These are phyloP conservation scores for Hipparchia semele DNA, from an alignment of 2,888 invertebrate species.

Conservation along the genomic window DNA sequence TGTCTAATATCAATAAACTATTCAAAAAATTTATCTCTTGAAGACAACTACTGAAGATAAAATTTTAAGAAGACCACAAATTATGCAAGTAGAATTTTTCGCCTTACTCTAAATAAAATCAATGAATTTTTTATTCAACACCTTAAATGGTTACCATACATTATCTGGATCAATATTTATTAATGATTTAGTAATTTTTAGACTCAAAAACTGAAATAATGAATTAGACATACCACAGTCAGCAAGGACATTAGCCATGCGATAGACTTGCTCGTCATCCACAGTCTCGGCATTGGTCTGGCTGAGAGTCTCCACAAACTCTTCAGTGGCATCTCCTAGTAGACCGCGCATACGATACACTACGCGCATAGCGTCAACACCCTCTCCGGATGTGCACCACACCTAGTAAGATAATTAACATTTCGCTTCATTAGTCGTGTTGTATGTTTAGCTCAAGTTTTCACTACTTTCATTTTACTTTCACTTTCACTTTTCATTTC, in stretches of 20 bases:
- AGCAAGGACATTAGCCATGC: constrained; percentile 78
- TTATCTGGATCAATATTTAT: no score
- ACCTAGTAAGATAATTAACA: constrained; percentile 65
- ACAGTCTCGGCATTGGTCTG: constrained; percentile 92
- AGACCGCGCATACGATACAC: constrained; percentile 99
- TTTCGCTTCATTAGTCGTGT: no score
- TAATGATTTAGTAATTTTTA: not conserved
- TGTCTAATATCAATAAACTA: not conserved
- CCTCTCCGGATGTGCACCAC: constrained; percentile 94
- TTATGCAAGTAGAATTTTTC: no score
- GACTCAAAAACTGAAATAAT: not conserved
- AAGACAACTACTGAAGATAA: not conserved
- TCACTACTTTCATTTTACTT: not conserved
- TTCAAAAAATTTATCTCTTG: not conserved
- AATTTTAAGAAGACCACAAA: not conserved
- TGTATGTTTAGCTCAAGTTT: not conserved
- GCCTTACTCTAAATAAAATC: no score
- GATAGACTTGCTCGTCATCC: constrained; percentile 96
- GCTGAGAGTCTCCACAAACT: constrained; percentile 97
- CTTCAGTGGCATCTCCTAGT: constrained; percentile 99
- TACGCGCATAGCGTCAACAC: constrained; percentile 98
- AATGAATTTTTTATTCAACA: no score
- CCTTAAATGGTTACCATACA: no score
- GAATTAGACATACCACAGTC: constrained; percentile 64
- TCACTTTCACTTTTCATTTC: no score